phyloP scores from a whole-genome alignment of 2,113 vertebrate genomes.

The Columba livia region DNA sequence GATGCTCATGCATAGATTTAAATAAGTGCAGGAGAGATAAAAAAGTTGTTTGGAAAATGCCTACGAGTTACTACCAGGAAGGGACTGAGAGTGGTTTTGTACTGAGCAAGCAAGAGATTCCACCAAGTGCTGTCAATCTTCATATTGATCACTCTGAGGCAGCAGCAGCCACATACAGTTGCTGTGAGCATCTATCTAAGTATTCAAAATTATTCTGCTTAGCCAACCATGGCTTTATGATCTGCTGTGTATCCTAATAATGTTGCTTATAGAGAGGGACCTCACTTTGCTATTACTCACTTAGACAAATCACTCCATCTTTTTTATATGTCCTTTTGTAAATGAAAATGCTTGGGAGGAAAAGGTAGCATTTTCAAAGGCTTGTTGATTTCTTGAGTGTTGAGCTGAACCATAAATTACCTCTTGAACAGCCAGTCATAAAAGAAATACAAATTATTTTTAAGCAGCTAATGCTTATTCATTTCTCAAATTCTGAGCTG shows the following conservation, averaged over 20 bases:
- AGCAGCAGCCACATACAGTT: not conserved
- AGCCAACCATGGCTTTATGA: not conserved
- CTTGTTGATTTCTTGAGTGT: not conserved
- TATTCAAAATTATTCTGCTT: not conserved
- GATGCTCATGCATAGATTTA: not conserved
- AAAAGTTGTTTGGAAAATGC: not conserved
- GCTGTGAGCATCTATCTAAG: not conserved
- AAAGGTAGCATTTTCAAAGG: not conserved
- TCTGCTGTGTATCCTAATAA: not conserved
- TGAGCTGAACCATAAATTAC: not conserved
- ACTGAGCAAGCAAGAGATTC: not conserved
- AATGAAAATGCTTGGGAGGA: not conserved
- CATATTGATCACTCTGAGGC: not conserved
- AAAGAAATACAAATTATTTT: not conserved
- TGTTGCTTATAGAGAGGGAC: not conserved
- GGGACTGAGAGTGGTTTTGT: not conserved
- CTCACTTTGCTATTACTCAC: slow-evolving; percentile 4
- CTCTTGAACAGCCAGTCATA: not conserved
- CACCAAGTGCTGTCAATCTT: not conserved
- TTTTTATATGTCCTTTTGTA: not conserved
- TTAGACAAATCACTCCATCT: not conserved
- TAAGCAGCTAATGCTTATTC: not conserved
- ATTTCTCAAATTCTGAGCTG: not conserved
- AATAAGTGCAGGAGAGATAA: not conserved
- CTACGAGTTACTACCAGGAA: not conserved